phyloP scores from a whole-genome alignment of 1,140 invertebrate species.

The Trichoplusia ni region DNA sequence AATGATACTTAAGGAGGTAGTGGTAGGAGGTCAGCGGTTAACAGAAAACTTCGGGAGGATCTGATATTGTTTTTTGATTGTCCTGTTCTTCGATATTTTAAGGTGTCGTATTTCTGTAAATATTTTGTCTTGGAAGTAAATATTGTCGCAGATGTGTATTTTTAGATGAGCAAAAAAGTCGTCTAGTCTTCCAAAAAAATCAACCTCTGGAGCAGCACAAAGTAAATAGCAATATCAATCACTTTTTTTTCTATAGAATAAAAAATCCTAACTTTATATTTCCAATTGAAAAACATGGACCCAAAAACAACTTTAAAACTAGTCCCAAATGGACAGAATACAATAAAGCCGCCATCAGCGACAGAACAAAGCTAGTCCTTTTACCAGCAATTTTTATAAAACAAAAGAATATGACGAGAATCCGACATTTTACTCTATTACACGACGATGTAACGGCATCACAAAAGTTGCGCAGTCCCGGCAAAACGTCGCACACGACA shows the following conservation, averaged over 20 bases:
- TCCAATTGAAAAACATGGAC: no score
- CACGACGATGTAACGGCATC: conserved; percentile 16
- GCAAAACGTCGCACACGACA: conserved; percentile 43
- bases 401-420: conserved; percentile 9
- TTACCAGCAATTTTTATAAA: conserved; percentile 10
- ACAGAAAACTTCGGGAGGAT: conserved; percentile 8
- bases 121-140: conserved; percentile 9
- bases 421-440: conserved; percentile 8
- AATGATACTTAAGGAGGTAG: no score
- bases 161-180: no score
- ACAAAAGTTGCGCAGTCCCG: conserved; percentile 22
- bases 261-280: no score
- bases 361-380: conserved; percentile 22
- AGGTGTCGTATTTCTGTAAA: conserved; percentile 24
- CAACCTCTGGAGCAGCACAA: no score
- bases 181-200: no score
- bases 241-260: no score
- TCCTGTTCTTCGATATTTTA: conserved; percentile 5
- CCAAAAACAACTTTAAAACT: no score
- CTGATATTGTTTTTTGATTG: conserved; percentile 30
- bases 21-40: no score
- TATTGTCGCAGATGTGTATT: no score
- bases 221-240: no score
- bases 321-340: neutral
- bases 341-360: neutral